These are phyloP conservation scores for Cyclura pinguis DNA, from an alignment of 2,797 vertebrate species.

Conservation along the genomic window DNA sequence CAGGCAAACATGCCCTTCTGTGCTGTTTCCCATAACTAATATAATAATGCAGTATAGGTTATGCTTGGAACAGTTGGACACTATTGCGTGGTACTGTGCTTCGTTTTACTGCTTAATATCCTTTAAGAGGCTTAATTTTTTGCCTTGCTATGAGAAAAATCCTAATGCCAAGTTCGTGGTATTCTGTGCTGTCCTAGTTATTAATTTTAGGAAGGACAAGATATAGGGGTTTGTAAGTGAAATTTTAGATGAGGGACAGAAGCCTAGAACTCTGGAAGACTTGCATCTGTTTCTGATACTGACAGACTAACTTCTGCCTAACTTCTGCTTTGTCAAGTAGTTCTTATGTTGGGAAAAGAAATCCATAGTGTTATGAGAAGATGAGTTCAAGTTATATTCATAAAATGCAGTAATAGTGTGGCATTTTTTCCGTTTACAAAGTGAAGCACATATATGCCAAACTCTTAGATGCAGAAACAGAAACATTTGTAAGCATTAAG, in stretches of 20 bases:
- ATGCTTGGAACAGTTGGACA: neutral
- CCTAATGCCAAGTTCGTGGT: neutral
- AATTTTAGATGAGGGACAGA: neutral
- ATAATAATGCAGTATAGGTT: neutral
- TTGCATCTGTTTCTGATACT: conserved; percentile 32
- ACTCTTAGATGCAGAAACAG: neutral
- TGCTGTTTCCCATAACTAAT: neutral
- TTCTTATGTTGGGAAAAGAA: too few relatives aligned
- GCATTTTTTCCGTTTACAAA: neutral
- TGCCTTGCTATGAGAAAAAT: neutral
- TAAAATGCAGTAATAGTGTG: neutral
- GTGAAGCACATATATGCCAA: neutral
- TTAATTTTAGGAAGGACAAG: neutral
- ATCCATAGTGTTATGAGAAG: neutral
- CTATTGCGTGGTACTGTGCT: neutral
- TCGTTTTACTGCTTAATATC: neutral
- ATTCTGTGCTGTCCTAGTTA: too few relatives aligned
- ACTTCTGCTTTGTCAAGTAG: neutral
- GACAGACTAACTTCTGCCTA: neutral
- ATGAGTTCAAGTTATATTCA: neutral
- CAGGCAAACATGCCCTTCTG: neutral
- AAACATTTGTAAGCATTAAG: neutral
- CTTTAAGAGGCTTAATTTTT: neutral
- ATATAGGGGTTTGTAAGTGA: neutral
- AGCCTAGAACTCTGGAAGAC: fast-evolving